Base-by-base conservation (phyloP, 1,140 invertebrate genomes). In the Diorhabda carinulata region DNA sequence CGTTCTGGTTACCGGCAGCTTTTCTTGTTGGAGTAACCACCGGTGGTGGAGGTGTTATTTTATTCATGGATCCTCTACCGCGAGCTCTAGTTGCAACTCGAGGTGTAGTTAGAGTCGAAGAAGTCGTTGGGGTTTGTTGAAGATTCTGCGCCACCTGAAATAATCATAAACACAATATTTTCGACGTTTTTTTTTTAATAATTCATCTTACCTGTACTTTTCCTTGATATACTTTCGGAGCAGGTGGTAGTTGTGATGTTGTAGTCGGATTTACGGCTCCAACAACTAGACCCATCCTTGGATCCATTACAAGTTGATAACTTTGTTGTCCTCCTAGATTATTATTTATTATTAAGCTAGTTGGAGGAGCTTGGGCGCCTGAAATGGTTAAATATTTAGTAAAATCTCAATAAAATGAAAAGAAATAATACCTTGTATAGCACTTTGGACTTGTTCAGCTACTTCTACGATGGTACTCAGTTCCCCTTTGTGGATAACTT, bases 221-320 rank as follows among this genome's bases (percentile, higher is more conserved):
- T 62, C 57, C 69, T 68, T 64, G 64, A 70, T 72, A 66, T 25
- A 62, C 68, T 60, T 66, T 70, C 58, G 61, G 67, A 44, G 9
- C n/a, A 64, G 8, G 6, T 43, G 42, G 73, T 69, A 9, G 70
- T 63, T 43, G 77, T 41, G 8, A n/a, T 8, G 60, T 3, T 40
- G 60, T 25, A 6, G 67, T 59, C 42, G 61, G 8, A n/a, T 65
- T 60, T 44, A 67, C 57, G 59, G 80, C 74, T 47, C 84, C 83
- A 45, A 86, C 76, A 70, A 86, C 80, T 3, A 85, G 76, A 66
- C 84, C 84, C 69, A 83, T 79, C 61, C 83, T 71, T 57, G 84
- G 81, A 79, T 86, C 84, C 79, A 86, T 84, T 3, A 87, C 82
- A 44, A 86, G 75, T 68, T 86, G 84, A 67, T 78, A 79, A 6